A percentile compares a stretch with the other conserved stretches of the same genome.
These are phyloP conservation scores for Odontamblyopus lacepedii DNA, from an alignment of 2,797 vertebrate species.

Conservation along the genomic window DNA sequence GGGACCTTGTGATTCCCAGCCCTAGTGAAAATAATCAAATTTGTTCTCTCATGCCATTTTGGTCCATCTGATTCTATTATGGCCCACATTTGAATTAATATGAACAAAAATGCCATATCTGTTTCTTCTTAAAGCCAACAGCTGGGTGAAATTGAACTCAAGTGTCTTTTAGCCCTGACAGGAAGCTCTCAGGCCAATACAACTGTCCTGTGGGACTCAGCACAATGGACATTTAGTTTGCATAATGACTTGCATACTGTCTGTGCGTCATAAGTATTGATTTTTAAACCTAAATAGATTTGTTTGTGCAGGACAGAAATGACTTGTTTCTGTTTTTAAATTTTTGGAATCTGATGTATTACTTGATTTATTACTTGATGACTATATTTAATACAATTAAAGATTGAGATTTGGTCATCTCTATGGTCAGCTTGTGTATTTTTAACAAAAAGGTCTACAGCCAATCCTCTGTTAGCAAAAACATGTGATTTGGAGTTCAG, in stretches of 20 bases:
- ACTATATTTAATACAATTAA: no score
- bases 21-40: not conserved
- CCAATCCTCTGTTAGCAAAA: no score
- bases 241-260: slow-evolving; percentile 38
- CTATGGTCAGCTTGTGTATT: no score
- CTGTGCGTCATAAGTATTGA: slow-evolving; percentile 45
- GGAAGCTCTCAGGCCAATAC: slow-evolving; percentile 61
- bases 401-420: no score
- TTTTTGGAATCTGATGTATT: not conserved
- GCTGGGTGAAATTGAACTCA: slow-evolving; percentile 71
- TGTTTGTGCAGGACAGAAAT: slow-evolving; percentile 5
- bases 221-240: slow-evolving; percentile 43
- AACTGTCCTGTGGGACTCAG: slow-evolving; percentile 48
- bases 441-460: no score
- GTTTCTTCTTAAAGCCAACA: slow-evolving; percentile 72
- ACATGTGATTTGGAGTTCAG: no score
- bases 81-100: slow-evolving; percentile 61
- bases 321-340: not conserved
- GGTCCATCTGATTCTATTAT: slow-evolving; percentile 61
- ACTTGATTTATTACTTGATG: not conserved
- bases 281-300: slow-evolving; percentile 35
- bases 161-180: slow-evolving; percentile 61
- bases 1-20: no score
- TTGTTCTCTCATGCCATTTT: slow-evolving; percentile 62
- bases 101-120: slow-evolving; percentile 66